Conservation (phyloP, 2,888 invertebrate species). For the Thysanoteuthis rhombus region DNA sequence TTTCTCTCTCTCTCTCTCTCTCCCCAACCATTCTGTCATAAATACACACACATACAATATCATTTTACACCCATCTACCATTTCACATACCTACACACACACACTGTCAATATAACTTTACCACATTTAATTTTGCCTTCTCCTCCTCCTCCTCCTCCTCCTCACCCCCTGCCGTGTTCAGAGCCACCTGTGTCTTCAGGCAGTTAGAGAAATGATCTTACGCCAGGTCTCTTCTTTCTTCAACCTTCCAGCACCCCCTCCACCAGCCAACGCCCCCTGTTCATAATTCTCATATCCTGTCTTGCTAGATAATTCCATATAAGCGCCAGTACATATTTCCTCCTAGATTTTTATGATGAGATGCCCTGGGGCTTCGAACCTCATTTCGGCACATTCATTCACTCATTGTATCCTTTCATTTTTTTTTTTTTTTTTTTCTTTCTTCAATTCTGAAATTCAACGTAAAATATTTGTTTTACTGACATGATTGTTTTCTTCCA, state of each 20-base stretch:
- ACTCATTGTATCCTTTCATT: background rate
- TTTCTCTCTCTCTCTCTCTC: background rate
- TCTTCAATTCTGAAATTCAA: background rate
- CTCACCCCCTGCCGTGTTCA: too few relatives aligned
- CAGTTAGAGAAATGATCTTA: background rate
- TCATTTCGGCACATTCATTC: background rate
- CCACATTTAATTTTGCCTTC: background rate
- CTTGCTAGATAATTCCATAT: background rate
- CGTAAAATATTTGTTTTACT: background rate
- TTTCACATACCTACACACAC: background rate
- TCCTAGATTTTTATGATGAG: background rate
- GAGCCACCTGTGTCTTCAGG: background rate
- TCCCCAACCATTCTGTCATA: background rate
- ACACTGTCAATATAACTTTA: background rate
- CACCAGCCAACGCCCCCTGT: background rate
- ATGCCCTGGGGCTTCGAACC: background rate
- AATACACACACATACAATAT: background rate
- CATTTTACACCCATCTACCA: background rate
- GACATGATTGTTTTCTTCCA: background rate
- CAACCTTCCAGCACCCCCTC: background rate
- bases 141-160: background rate
- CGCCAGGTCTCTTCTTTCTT: background rate
- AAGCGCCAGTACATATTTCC: background rate
- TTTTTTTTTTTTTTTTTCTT: background rate
- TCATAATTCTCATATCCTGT: background rate